Conservation (phyloP, 2,888 invertebrate species). For the Pycnomerus fuliginosus region DNA sequence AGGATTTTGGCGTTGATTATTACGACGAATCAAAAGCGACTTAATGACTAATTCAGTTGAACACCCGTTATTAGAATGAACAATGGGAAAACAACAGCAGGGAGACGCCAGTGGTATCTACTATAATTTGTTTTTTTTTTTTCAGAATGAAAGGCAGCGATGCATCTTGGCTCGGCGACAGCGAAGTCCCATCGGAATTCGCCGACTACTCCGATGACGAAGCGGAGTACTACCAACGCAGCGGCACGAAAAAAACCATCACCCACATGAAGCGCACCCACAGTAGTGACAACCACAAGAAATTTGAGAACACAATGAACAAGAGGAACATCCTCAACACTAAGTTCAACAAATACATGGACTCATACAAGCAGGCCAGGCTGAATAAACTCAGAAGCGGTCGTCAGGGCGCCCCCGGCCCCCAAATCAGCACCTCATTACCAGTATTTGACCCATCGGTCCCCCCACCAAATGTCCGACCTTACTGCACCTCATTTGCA, state of each 20-base stretch:
- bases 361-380: conserved; percentile 14
- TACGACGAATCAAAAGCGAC: no score
- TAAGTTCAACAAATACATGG: conserved; percentile 21
- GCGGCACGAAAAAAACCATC: conserved; percentile 47
- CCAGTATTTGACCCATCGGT: no score
- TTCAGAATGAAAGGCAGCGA: conserved; percentile 80
- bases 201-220: conserved; percentile 90
- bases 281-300: conserved; percentile 38
- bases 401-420: no score
- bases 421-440: no score
- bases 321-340: conserved; percentile 45
- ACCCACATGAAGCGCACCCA: conserved; percentile 30
- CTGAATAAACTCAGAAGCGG: no score
- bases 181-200: conserved; percentile 72
- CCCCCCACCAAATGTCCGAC: no score
- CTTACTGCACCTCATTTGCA: no score
- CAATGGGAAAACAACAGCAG: no score
- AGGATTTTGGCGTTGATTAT: no score
- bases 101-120: no score
- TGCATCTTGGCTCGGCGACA: conserved; percentile 83
- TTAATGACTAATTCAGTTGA: no score
- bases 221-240: conserved; percentile 61
- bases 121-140: conserved; percentile 29
- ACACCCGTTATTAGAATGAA: no score
- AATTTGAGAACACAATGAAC: conserved; percentile 49